Percentiles rank a stretch among this genome's conserved stretches.
These are phyloP conservation scores for Ceratina australensis DNA, from an alignment of 1,140 invertebrate species.

Conservation along the genomic window DNA sequence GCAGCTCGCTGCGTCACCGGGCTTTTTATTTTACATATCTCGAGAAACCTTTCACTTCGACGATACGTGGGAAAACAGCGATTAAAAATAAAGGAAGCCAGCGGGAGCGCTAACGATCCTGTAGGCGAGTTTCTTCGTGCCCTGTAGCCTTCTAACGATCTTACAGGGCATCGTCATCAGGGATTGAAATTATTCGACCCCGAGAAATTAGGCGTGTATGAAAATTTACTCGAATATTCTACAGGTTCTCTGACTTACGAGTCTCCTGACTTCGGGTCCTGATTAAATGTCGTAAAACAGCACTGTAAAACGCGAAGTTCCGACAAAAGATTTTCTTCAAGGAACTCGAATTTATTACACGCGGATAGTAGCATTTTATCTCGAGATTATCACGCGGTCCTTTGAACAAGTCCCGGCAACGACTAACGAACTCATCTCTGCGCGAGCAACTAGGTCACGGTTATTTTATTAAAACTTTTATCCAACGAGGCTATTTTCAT, in stretches of 20 bases:
- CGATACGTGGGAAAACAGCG: conserved; percentile 41
- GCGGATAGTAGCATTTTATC: conserved; percentile 25
- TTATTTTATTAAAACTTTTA: background rate
- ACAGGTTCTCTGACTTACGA: background rate
- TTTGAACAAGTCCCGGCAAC: conserved; percentile 24
- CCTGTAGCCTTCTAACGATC: background rate
- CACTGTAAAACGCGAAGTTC: background rate
- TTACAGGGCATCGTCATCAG: conserved; percentile 9
- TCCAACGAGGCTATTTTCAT: background rate
- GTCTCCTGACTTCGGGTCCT: no score
- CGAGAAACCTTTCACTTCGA: conserved; percentile 39
- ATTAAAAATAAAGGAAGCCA: conserved; percentile 42
- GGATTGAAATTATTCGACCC: conserved; percentile 18
- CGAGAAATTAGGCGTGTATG: background rate
- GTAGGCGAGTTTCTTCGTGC: background rate
- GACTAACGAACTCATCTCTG: conserved; percentile 2
- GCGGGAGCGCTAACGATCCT: conserved; percentile 30
- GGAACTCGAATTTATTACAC: conserved; percentile 23
- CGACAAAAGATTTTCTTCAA: conserved; percentile 9
- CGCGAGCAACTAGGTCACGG: conserved; percentile 3
- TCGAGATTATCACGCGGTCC: conserved; percentile 19
- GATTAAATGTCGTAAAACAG: background rate
- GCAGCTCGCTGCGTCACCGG: conserved; percentile 3
- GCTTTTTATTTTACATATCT: conserved; percentile 16
- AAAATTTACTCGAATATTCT: background rate